Conservation (phyloP, 1,140 invertebrate species). For the Oscheius sp. region DNA sequence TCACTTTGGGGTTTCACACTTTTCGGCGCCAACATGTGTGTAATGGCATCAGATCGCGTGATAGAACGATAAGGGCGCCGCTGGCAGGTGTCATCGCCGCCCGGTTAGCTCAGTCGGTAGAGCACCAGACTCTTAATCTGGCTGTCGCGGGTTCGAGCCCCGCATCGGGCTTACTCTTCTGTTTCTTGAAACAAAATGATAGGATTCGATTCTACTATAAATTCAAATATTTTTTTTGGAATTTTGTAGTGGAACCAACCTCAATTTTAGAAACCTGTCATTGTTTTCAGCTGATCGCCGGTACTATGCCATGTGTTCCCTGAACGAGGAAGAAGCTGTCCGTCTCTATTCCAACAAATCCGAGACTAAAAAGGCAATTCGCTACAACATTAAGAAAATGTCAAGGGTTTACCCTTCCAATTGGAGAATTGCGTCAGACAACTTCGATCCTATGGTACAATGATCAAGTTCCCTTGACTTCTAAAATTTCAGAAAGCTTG, state of each 20-base stretch:
- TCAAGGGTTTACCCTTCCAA: conserved; percentile 96
- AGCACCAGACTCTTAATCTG: conserved; percentile 62
- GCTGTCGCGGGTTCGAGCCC: conserved; percentile 61
- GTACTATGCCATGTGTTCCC: background rate
- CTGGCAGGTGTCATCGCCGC: no score
- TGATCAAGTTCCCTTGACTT: background rate
- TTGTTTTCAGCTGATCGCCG: conserved; percentile 7
- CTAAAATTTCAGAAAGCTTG: conserved; percentile 68
- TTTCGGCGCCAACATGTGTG: no score
- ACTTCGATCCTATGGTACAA: conserved; percentile 89
- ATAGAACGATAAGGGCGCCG: no score
- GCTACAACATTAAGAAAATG: conserved; percentile 62
- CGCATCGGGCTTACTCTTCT: conserved; percentile 59
- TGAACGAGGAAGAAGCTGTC: conserved; percentile 15
- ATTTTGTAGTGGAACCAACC: background rate
- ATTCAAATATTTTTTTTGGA: no score
- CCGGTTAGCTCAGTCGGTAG: conserved; percentile 62
- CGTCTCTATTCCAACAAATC: background rate
- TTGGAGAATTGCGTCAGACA: conserved; percentile 92
- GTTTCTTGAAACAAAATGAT: no score
- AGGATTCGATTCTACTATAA: no score
- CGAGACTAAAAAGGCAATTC: background rate
- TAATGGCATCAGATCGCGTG: no score
- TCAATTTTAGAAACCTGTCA: background rate
- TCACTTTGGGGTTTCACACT: no score